Evolutionary conservation across 2,113 vertebrate genomes (phyloP).

Genomic region (Lanius collurio): DNA sequence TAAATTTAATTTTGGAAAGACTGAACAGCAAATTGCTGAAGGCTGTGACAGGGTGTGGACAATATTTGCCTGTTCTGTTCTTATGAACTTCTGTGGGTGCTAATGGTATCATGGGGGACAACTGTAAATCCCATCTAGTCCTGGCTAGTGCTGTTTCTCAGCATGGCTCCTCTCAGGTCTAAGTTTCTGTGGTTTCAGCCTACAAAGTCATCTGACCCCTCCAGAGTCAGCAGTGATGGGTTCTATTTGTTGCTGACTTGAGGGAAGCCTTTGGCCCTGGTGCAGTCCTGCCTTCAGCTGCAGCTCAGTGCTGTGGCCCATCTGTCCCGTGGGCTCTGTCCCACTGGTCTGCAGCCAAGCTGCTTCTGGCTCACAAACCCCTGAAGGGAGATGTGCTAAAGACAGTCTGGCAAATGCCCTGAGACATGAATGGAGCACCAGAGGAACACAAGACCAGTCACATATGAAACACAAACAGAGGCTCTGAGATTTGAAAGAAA

Average conservation of each 20-base stretch:
- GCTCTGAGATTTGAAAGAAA: background rate
- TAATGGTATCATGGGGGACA: background rate
- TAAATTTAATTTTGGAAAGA: background rate
- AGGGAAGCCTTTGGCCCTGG: background rate
- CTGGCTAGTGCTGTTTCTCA: background rate
- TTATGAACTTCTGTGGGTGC: background rate
- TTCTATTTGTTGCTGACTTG: background rate
- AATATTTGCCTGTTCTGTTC: background rate
- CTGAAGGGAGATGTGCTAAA: background rate
- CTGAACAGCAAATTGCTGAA: background rate
- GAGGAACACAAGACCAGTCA: background rate
- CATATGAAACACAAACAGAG: background rate
- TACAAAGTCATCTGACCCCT: background rate
- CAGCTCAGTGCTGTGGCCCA: background rate
- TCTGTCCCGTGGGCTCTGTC: background rate
- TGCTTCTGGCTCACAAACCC: background rate
- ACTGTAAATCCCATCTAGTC: background rate
- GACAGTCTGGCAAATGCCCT: background rate
- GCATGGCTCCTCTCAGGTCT: background rate
- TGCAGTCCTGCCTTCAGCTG: background rate
- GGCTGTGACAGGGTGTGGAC: background rate
- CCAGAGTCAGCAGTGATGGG: background rate
- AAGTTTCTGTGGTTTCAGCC: background rate
- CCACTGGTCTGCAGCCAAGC: background rate
- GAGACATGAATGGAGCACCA: background rate